A percentile compares a stretch with the other conserved stretches of the same genome.
These are phyloP conservation scores for Tachuris rubrigastra DNA, from an alignment of 2,113 vertebrate genomes.

Conservation along the genomic window DNA sequence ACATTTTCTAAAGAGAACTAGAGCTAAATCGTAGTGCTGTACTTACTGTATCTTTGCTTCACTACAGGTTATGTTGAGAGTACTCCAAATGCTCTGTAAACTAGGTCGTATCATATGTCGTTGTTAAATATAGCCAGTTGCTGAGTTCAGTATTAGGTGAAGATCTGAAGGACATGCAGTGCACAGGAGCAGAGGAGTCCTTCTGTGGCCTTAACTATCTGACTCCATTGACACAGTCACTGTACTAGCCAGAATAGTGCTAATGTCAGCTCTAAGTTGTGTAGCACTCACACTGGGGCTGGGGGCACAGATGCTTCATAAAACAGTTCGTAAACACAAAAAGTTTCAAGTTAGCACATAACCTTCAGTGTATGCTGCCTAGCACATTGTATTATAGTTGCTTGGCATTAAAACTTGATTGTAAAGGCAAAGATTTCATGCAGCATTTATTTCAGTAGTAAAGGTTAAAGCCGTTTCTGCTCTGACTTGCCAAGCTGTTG, in stretches of 20 bases:
- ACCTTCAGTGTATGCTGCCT: not conserved
- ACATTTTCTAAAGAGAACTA: not conserved
- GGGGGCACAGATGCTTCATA: not conserved
- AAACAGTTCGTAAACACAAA: not conserved
- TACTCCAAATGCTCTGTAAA: not conserved
- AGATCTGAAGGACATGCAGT: not conserved
- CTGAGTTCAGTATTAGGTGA: not conserved
- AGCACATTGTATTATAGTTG: not conserved
- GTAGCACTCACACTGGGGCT: not conserved
- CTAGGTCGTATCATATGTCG: not conserved
- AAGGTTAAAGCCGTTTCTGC: not conserved
- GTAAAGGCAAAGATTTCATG: not conserved
- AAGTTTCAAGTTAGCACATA: not conserved
- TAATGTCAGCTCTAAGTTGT: not conserved
- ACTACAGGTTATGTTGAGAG: not conserved
- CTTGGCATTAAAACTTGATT: not conserved
- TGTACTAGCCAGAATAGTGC: not conserved
- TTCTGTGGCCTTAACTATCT: not conserved
- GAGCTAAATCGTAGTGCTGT: not conserved
- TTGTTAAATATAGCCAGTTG: conserved; percentile 20
- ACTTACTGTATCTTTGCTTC: not conserved
- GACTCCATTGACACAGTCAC: not conserved
- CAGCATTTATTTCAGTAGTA: not conserved
- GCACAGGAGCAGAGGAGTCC: not conserved
- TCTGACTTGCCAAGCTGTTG: not conserved